A percentile compares a stretch with the other conserved stretches of the same genome.
phyloP scores from a whole-genome alignment of 2,888 invertebrate genomes.

The Scelioninae gen. 2 region DNA sequence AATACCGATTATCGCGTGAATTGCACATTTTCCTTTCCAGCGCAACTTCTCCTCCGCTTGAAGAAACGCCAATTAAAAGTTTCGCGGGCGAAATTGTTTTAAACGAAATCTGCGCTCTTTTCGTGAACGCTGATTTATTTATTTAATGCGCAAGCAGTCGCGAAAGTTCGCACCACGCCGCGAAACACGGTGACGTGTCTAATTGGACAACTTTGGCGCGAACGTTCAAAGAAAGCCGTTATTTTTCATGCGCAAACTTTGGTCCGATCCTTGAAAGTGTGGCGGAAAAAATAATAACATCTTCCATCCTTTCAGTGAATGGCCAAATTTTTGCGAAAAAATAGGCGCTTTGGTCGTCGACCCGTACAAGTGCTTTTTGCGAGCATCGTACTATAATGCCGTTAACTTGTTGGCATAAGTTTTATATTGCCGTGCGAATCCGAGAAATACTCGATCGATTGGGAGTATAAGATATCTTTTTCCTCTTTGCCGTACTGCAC shows the following conservation, averaged over 20 bases:
- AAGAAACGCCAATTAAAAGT: constrained; percentile 31
- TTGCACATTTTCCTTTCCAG: constrained; percentile 18
- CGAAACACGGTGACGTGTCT: constrained; percentile 11
- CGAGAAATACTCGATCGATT: constrained; percentile 47
- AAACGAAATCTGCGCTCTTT: background rate
- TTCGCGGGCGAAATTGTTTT: constrained; percentile 1
- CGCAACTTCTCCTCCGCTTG: constrained; percentile 17
- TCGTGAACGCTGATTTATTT: constrained; percentile 8
- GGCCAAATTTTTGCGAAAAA: background rate
- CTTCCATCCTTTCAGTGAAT: background rate
- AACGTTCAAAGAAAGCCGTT: constrained; percentile 4
- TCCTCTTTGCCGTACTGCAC: constrained; percentile 24
- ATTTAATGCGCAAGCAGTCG: constrained; percentile 5
- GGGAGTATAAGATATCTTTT: constrained; percentile 40
- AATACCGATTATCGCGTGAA: constrained; percentile 46
- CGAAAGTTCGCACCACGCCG: background rate
- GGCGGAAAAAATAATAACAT: background rate
- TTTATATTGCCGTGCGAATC: constrained; percentile 33
- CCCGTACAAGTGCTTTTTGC: constrained; percentile 7
- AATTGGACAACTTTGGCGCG: constrained; percentile 22
- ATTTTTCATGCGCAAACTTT: background rate
- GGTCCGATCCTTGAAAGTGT: background rate
- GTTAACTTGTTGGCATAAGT: constrained; percentile 33
- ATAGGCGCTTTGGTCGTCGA: constrained; percentile 5
- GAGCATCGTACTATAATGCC: constrained; percentile 11